Evolutionary conservation across 2,113 vertebrate genomes (phyloP), one percentile per base, ranked within the genome.

Genomic region (Chaetodon auriga): DNA sequence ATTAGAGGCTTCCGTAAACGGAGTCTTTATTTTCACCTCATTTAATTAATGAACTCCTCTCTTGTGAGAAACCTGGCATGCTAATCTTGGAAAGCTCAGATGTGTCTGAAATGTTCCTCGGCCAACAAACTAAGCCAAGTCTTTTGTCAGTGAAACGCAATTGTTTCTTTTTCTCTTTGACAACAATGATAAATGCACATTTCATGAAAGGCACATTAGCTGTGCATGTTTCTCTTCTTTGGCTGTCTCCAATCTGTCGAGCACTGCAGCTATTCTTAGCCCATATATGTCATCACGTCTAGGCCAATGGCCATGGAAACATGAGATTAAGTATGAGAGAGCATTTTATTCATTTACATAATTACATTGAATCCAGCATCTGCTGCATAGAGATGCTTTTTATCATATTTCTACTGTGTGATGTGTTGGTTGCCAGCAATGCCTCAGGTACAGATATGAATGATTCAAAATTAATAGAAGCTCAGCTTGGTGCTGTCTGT

Each of bases 281-380:
- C n/a, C 21, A 41, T 2, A 30, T 65, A 64, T 65, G 63, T 69
- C 58, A 62, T 58, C 45, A 41, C 7, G 12, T 63, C 54, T 16
- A 11, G 21, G 36, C 79, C 15, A 70, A 54, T 60, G 48, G 48
- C 38, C 76, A 55, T 63, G 77, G 78, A 83, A 80, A 66, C 58
- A 45, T 36, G 2, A 38, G 78, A 75, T 85, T 87, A 88, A 79
- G 49, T 51, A 66, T 41, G 53, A 66, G 61, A 18, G 14, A 57
- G 60, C 36, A 11, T 82, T 82, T 80, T 57, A 71, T 62, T 81
- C 51, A 66, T 87, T 88, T 86, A 57, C 45, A 85, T 89, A 86
- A 87, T 87, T 85, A 54, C n/a, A 43, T 86, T 72, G 86, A 71
- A 84, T 80, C 81, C 68, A n/a, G 63, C 75, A 77, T 89, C 80